Conservation (phyloP, 2,113 vertebrate genomes). For the Ophiodon elongatus region DNA sequence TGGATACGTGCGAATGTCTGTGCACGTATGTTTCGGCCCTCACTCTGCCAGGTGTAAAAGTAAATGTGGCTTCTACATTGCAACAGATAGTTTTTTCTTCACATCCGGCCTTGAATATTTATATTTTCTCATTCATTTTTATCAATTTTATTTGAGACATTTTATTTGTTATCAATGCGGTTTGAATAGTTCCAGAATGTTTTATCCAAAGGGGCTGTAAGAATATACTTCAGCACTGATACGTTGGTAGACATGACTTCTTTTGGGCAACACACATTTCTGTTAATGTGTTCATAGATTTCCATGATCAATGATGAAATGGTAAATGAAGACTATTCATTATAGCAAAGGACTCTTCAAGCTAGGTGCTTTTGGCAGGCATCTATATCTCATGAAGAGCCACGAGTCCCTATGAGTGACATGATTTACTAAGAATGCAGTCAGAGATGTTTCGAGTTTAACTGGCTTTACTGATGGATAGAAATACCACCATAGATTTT, state of each 20-base stretch:
- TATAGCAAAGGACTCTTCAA: neutral
- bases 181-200: neutral
- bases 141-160: neutral
- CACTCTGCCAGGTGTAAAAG: constrained; percentile 22
- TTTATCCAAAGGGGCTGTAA: neutral
- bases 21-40: neutral
- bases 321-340: neutral
- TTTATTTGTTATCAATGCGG: neutral
- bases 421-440: neutral
- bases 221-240: neutral
- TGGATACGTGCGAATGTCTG: constrained; percentile 6
- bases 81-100: neutral
- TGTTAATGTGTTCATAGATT: too few relatives aligned
- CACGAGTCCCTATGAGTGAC: neutral
- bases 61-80: neutral
- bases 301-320: too few relatives aligned
- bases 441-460: neutral
- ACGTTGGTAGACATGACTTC: neutral
- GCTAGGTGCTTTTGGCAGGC: neutral
- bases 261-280: neutral
- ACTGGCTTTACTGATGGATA: neutral
- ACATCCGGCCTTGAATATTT: neutral
- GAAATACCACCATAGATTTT: neutral
- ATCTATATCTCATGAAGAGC: neutral
- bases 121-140: neutral